These are phyloP conservation scores for Zaprionus tsacasi DNA, from an alignment of 1,140 invertebrate species.

Conservation along the genomic window DNA sequence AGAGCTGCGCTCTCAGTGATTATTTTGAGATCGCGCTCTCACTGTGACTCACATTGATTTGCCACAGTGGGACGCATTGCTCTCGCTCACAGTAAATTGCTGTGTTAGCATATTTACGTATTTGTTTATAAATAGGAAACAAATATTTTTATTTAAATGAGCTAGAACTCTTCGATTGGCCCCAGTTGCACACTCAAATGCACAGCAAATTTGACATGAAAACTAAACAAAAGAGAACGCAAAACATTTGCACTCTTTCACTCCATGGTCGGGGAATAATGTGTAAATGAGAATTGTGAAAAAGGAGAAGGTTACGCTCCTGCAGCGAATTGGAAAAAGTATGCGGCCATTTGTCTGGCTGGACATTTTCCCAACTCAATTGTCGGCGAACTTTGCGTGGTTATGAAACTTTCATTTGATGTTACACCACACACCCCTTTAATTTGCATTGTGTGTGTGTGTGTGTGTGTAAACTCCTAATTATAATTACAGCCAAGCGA, in stretches of 20 bases:
- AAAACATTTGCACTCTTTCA: slow-evolving; percentile 66
- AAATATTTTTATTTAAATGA: not conserved
- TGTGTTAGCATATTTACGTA: no score
- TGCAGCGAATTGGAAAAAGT: slow-evolving; percentile 63
- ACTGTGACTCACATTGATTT: no score
- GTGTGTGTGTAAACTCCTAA: not conserved
- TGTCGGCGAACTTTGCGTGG: slow-evolving; percentile 13
- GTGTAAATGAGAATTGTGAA: slow-evolving; percentile 1
- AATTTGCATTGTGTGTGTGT: no score
- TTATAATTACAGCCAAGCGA: not conserved
- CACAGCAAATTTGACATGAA: slow-evolving; percentile 58
- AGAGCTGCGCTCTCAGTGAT: no score
- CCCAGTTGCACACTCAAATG: slow-evolving; percentile 49
- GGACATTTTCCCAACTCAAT: slow-evolving; percentile 9
- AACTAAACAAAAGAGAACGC: slow-evolving; percentile 58
- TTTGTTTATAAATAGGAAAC: not conserved
- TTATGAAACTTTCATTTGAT: slow-evolving; percentile 62
- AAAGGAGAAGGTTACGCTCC: not conserved
- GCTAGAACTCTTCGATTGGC: not conserved
- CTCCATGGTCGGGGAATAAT: slow-evolving; percentile 17
- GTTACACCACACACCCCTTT: slow-evolving; percentile 6
- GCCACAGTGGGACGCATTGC: no score
- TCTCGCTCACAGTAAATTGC: not conserved
- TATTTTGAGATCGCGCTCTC: no score
- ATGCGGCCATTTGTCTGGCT: slow-evolving; percentile 43